Evolutionary conservation across 2,113 vertebrate species (phyloP).

Genomic region (Dipodomys stephensi): DNA sequence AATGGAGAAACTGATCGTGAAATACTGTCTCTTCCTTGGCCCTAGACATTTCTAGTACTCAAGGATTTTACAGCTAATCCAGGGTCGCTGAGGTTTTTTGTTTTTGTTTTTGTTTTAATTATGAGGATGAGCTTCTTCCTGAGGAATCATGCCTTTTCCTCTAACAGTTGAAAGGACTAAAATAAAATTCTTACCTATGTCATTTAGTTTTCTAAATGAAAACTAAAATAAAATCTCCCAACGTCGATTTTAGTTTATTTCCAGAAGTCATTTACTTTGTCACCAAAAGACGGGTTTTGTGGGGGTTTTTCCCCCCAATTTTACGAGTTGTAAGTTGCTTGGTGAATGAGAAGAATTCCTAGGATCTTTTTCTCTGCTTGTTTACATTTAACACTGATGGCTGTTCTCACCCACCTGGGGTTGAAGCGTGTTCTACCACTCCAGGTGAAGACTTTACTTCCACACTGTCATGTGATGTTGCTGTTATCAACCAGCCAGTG

Average conservation of each 20-base stretch:
- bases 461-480: neutral
- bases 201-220: slow-evolving; percentile 25
- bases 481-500: neutral
- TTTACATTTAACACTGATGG: neutral
- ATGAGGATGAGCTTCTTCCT: slow-evolving; percentile 18
- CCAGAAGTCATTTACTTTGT: slow-evolving; percentile 11
- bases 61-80: slow-evolving; percentile 18
- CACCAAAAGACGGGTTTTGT: neutral
- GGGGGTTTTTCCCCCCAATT: neutral
- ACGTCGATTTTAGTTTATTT: slow-evolving; percentile 23
- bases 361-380: neutral
- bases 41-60: slow-evolving; percentile 33
- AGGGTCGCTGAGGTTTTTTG: neutral
- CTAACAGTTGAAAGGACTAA: neutral
- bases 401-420: neutral
- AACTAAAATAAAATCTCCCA: slow-evolving; percentile 10
- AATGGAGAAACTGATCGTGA: slow-evolving; percentile 64
- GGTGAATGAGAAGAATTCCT: neutral
- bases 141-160: slow-evolving; percentile 18
- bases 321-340: neutral
- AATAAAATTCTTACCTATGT: slow-evolving; percentile 28
- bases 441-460: neutral
- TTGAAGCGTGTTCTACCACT: neutral
- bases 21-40: neutral
- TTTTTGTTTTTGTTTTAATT: slow-evolving; percentile 17